Base-by-base conservation (phyloP, 1,140 invertebrate genomes). In the Berghia stephanieae region DNA sequence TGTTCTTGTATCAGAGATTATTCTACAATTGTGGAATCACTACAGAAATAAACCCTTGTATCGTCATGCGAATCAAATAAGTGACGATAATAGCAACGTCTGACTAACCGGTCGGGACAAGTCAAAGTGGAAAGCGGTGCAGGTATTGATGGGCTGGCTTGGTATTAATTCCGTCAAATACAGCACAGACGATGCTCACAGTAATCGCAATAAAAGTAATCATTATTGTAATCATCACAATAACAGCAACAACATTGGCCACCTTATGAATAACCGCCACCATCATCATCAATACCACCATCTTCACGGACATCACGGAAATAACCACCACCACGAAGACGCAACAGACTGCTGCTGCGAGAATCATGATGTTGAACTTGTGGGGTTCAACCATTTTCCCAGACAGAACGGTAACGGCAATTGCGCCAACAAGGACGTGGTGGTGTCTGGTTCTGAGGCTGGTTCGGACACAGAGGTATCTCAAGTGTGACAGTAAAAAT, bases 1-100 rank as follows among this genome's bases (percentile, higher is more conserved):
- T 79, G 90, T 91, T 24, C 85, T 91, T 68, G 90, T 90, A 36
- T 90, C 89, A 6, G 91, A 91, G 83, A 82, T 91, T 69, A 87
- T 91, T 72, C 86, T 89, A n/a, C 89, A 90, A 66, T 80, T 91
- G 24, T 91, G 91, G 91, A 84, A 87, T 73, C 83, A 87, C 73
- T 89, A 89, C 75, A 77, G 85, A 36, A 86, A 88, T 77, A 87
- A 87, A 79, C 86, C 86, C 3, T 78, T 87, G 67, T 86, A 86
- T 73, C 84, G 86, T 52, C 86, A 87, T 79, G 84, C 86, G 63
- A 89, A 86, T 75, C 85, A 85, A 52, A 87, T 87, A 21, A 85
- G 83, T 78, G 86, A 88, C 77, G 85, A 87, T 75, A 87, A 86
- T 75, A 86, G 85, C 42, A 86, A 88, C 79, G 86, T 88, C 70